These are phyloP conservation scores for Macquaria ambigua DNA, from an alignment of 2,113 vertebrate species.

Conservation along the genomic window DNA sequence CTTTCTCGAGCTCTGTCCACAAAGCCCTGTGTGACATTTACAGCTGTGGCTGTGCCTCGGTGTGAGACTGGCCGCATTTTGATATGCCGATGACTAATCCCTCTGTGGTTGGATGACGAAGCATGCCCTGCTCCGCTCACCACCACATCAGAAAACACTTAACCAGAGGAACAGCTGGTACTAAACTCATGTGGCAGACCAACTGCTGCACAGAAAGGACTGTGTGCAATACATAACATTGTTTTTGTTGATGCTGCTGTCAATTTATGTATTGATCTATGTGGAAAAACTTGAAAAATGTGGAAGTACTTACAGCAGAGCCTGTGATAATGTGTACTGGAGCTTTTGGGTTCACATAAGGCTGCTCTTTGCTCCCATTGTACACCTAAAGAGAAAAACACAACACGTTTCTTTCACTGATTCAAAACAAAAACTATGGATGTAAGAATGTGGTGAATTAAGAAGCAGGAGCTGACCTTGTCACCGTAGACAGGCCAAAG, in stretches of 20 bases:
- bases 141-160: constrained; percentile 70
- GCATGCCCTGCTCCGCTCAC: constrained; percentile 47
- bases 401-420: not conserved
- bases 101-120: constrained; percentile 64
- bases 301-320: constrained; percentile 88
- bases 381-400: constrained; percentile 82
- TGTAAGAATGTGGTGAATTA: not conserved
- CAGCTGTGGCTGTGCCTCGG: constrained; percentile 57
- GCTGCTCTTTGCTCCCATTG: constrained; percentile 86
- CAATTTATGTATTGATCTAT: constrained; percentile 22
- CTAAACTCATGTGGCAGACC: constrained; percentile 43
- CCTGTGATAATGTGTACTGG: constrained; percentile 92
- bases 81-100: constrained; percentile 67
- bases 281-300: constrained; percentile 18
- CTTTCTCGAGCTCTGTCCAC: constrained; percentile 19
- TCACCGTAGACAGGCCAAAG: constrained; percentile 91
- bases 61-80: constrained; percentile 45
- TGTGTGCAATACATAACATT: constrained; percentile 45
- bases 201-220: constrained; percentile 50
- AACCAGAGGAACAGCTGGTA: constrained; percentile 65
- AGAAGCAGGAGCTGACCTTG: constrained; percentile 80
- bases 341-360: constrained; percentile 89
- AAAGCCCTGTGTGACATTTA: constrained; percentile 58
- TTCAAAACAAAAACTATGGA: constrained; percentile 5
- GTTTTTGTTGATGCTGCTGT: constrained; percentile 60